A percentile compares a stretch with the other conserved stretches of the same genome.
These are phyloP conservation scores for Hypolimnas misippus DNA, from an alignment of 2,888 invertebrate genomes.

Conservation along the genomic window DNA sequence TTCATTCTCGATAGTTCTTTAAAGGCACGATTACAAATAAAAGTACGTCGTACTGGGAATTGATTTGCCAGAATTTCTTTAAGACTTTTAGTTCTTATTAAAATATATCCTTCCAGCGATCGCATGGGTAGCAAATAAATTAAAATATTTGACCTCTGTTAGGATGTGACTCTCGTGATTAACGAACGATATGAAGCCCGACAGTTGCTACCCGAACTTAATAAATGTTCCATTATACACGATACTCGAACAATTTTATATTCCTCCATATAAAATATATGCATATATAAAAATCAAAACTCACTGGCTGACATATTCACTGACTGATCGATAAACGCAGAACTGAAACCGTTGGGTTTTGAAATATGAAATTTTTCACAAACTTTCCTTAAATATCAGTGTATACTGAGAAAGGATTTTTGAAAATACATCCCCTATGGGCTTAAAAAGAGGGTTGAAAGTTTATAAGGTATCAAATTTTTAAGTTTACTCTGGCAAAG, in stretches of 20 bases:
- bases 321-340: too few species aligned
- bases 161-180: slow-evolving; percentile 33
- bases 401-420: too few species aligned
- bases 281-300: too few species aligned
- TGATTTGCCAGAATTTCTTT: slow-evolving; percentile 14
- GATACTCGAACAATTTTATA: neutral
- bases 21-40: slow-evolving; percentile 16
- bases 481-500: too few species aligned
- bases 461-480: too few species aligned
- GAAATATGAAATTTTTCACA: too few species aligned
- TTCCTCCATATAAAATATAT: too few species aligned
- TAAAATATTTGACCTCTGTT: slow-evolving; percentile 40
- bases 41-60: slow-evolving; percentile 26
- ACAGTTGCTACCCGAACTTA: slow-evolving; percentile 31
- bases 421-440: too few species aligned
- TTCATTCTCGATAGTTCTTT: neutral
- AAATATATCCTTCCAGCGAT: slow-evolving; percentile 17
- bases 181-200: slow-evolving; percentile 24
- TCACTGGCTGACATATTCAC: too few species aligned
- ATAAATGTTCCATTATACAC: slow-evolving; percentile 13
- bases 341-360: too few species aligned
- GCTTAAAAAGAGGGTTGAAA: too few species aligned
- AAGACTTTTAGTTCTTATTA: slow-evolving; percentile 9
- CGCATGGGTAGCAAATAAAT: slow-evolving; percentile 32
- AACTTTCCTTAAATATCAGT: too few species aligned